Conservation (phyloP, 2,888 invertebrate species). For the Lithosia quadra region DNA sequence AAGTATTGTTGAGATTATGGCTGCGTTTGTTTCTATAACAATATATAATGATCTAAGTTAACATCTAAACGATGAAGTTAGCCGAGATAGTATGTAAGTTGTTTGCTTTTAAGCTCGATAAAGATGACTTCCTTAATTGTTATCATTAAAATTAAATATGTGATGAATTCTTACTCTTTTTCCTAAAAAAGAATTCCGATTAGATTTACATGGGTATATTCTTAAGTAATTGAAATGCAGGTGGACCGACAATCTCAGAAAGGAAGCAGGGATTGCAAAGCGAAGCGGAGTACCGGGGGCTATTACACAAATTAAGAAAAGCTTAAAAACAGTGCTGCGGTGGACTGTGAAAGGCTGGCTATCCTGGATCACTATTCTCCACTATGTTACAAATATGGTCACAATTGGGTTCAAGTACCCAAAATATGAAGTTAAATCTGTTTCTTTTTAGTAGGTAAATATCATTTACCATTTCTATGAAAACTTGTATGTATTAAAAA, state of each 20-base stretch:
- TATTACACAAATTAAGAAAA: background rate
- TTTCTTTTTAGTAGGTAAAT: background rate
- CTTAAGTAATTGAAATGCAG: background rate
- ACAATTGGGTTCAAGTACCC: background rate
- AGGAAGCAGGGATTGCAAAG: background rate
- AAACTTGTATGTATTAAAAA: background rate
- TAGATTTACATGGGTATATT: background rate
- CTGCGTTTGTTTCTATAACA: conserved; percentile 18
- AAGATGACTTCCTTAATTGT: background rate
- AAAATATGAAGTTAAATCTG: background rate
- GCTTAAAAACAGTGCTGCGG: background rate
- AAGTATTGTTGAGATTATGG: conserved; percentile 35
- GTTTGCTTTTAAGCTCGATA: background rate
- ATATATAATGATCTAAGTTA: background rate
- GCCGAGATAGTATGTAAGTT: background rate
- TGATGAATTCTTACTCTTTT: background rate
- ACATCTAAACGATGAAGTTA: conserved; percentile 1
- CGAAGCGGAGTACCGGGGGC: background rate
- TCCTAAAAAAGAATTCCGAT: background rate
- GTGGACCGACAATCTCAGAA: background rate
- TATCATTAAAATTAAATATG: background rate
- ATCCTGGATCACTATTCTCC: background rate
- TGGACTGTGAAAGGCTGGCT: background rate
- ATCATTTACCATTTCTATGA: too few species aligned
- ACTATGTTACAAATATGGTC: background rate